Evolutionary conservation across 2,888 invertebrate species (phyloP), one percentile per base, ranked within the genome.

Genomic region (Callyntrura sp.): DNA sequence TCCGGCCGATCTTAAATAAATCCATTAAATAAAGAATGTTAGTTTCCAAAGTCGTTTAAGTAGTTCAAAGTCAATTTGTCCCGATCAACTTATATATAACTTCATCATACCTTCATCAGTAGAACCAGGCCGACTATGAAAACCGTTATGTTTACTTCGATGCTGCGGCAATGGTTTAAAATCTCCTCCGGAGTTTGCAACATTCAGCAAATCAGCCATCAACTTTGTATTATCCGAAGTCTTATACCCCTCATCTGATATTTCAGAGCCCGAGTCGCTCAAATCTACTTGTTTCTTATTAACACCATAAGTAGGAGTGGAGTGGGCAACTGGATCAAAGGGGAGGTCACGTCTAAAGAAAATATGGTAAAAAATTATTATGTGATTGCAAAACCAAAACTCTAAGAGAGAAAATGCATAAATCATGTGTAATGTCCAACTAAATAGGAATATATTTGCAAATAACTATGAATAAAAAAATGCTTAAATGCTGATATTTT

Each of bases 191-290:
- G 90, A 81, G 57, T 81, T 90, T 85, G 90, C 81, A 35, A 85
- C 90, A 81, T 85, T 90, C 20, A 89, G 84, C 25, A 88, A 83
- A 23, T 92, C 92, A 81, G 85, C 73, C 1, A 90, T 81, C 17
- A 92, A 85, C 62, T 90, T 91, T 14, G 90, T 25, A 83, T 93
- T 93, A 79, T 93, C 93, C 25, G 93, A 93, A 90, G 93, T 94
- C 84, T 93, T 94, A 92, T 94, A 94, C 14, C 94, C 94, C 88
- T 94, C 94, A 89, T 94, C 94, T 28, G 94, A 94, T 82, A 94
- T 94, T 90, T 94, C 94, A 1, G 94, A 94, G 90, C 94, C 94
- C 68, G 94, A 94, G 90, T 94, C 94, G 87, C 94, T 93, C 92
- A 93, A 93, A 83, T 92, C 92, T 57, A 92, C 73, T 57, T 88